Base-by-base conservation (phyloP, 2,797 vertebrate species). In the Muraenolepis orangiensis region DNA sequence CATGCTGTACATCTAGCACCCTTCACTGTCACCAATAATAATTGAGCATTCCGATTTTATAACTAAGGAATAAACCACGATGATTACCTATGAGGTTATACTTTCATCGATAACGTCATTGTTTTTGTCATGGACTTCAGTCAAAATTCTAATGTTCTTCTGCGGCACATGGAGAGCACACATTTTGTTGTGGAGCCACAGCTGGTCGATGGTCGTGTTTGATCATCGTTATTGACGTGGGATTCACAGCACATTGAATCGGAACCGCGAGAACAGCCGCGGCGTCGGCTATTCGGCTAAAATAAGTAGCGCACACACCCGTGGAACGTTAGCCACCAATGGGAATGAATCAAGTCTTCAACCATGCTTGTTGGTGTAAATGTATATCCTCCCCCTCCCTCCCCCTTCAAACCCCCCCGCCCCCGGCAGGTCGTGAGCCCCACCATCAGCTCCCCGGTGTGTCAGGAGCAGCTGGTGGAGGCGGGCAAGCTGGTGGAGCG, bases 381-480 rank as follows among this genome's bases (percentile, higher is more conserved):
- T 34, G 7, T 34, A 69, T 6, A 11, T 51, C 13, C 26, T 29
- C 18, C 51, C 20, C 20, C 23, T 23, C 23, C 23, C 10, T 2
- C 57, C 57, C 7, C 57, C 10, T 10, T 23, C n/a, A n/a, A 72
- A 76, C 66, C 26, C 32, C 29, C 38, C 76, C 75, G 16, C 69
- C 38, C 75, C 29, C 74, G 77, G 38, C 72, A 99, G 98, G 98
- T 99, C 78, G 97, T 99, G 85, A 99, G 97, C 76, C 97, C 98
- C 23, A 99, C 98, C 86, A 98, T 99, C 92, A 98, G 97, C 89
- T 98, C 98, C 18, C 97, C 98, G 0, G 98, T 98, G 88, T 99
- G 98, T 76, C 98, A 99, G 93, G 98, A 99, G 74, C 98, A 99
- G 91, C 94, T 99, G 82, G 96, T 99, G 0, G 98, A 99, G 90